Conservation (phyloP, 2,888 invertebrate genomes). For the Helicoverpa assulta region DNA sequence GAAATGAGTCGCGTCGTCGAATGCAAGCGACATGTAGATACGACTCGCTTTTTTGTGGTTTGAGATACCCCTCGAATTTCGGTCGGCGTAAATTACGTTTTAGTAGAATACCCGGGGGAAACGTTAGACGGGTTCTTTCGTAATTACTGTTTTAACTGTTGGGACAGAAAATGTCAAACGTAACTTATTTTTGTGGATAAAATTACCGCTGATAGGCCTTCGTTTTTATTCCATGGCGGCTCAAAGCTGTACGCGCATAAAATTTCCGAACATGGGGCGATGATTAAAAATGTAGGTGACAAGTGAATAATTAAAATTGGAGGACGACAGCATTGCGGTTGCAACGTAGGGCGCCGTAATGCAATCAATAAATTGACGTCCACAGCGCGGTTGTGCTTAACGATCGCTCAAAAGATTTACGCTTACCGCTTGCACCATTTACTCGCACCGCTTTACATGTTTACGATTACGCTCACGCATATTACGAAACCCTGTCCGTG, state of each 20-base stretch:
- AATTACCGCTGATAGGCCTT: slow-evolving; percentile 73
- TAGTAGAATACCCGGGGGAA: slow-evolving; percentile 87
- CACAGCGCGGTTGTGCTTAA: slow-evolving; percentile 80
- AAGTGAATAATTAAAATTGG: slow-evolving; percentile 77
- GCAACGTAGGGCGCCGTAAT: slow-evolving; percentile 70
- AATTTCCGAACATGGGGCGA: slow-evolving; percentile 46
- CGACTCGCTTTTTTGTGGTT: slow-evolving; percentile 65
- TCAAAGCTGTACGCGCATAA: slow-evolving; percentile 24
- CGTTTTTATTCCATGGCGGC: slow-evolving; percentile 45
- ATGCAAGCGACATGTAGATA: slow-evolving; percentile 87
- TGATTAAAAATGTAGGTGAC: slow-evolving; percentile 69
- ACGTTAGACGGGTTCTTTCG: slow-evolving; percentile 87
- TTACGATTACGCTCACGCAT: slow-evolving; percentile 82
- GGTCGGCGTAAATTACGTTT: slow-evolving; percentile 88
- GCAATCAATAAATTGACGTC: slow-evolving; percentile 82
- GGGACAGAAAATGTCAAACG: slow-evolving; percentile 86
- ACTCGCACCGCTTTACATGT: slow-evolving; percentile 77
- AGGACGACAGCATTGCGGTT: slow-evolving; percentile 69
- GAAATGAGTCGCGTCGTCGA: slow-evolving; percentile 90
- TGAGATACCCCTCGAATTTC: slow-evolving; percentile 82
- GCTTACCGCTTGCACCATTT: slow-evolving; percentile 75
- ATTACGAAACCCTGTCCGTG: slow-evolving; percentile 73
- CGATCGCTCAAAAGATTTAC: slow-evolving; percentile 79
- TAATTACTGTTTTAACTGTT: slow-evolving; percentile 89
- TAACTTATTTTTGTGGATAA: slow-evolving; percentile 82